Evolutionary conservation across 2,113 vertebrate species (phyloP).

Genomic region (Argyrosomus japonicus): DNA sequence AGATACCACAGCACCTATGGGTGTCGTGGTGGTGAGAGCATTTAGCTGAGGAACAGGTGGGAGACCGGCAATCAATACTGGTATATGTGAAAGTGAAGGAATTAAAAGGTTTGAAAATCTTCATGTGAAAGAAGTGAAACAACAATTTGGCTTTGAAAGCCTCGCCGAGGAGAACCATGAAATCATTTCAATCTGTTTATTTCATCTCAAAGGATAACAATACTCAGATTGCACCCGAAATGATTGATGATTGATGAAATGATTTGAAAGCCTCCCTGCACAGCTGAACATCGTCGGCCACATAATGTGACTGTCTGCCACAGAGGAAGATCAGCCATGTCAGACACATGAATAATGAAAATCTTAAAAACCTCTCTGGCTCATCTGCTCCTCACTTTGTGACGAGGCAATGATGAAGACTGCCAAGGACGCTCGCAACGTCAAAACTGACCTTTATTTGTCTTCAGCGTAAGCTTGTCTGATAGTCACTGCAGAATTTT

Average conservation of each 20-base stretch:
- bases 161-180: neutral
- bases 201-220: conserved; percentile 5
- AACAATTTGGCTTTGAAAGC: neutral
- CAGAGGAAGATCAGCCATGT: conserved; percentile 38
- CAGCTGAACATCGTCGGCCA: conserved; percentile 29
- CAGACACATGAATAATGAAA: conserved; percentile 57
- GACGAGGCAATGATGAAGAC: neutral
- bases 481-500: neutral
- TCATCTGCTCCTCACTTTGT: conserved; percentile 31
- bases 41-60: neutral
- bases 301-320: conserved; percentile 33
- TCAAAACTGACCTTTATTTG: conserved; percentile 13
- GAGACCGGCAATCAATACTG: neutral
- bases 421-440: conserved; percentile 12
- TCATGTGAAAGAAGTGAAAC: neutral
- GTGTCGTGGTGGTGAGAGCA: neutral
- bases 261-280: conserved; percentile 15
- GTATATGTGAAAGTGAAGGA: neutral
- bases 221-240: neutral
- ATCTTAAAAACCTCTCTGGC: conserved; percentile 50
- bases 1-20: conserved; percentile 44
- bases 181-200: neutral
- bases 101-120: neutral
- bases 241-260: neutral
- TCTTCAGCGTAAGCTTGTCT: neutral